Percentiles rank a stretch among this genome's conserved stretches.
phyloP scores from a whole-genome alignment of 2,888 invertebrate species.

The Magallana nippona region DNA sequence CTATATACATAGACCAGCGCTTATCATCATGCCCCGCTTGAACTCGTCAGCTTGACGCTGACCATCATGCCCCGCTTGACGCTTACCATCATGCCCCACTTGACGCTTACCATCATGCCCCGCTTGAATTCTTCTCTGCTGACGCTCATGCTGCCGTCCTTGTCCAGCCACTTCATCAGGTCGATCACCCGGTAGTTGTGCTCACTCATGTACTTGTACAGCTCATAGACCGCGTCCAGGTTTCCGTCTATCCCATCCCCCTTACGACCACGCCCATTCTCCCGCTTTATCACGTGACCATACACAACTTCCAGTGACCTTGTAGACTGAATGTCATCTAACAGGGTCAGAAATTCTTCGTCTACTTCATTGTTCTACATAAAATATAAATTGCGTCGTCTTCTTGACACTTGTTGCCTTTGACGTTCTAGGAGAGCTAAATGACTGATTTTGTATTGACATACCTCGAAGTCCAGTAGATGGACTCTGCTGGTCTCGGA shows the following conservation, averaged over 20 bases:
- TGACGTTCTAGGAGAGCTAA: neutral
- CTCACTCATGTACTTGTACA: constrained; percentile 70
- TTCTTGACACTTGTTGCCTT: neutral
- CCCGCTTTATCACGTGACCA: constrained; percentile 63
- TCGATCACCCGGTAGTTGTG: constrained; percentile 71
- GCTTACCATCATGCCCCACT: no score
- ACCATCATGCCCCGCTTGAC: no score
- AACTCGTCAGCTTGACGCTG: no score
- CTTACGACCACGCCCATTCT: constrained; percentile 51
- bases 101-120: constrained; percentile 62
- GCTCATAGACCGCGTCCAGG: constrained; percentile 63
- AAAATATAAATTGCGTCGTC: neutral
- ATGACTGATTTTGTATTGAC: neutral
- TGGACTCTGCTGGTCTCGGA: constrained; percentile 59
- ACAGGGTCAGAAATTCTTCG: constrained; percentile 61
- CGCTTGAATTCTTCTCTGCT: constrained; percentile 68
- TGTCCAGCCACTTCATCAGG: constrained; percentile 70
- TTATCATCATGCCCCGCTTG: no score
- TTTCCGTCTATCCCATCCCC: constrained; percentile 59
- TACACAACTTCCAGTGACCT: constrained; percentile 58
- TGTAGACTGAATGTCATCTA: constrained; percentile 60
- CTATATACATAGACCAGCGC: no score
- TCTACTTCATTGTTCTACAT: constrained; percentile 67
- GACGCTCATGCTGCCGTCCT: constrained; percentile 68
- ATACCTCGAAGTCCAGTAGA: constrained; percentile 64